phyloP scores from a whole-genome alignment of 2,113 vertebrate genomes.

The Oreotragus oreotragus region DNA sequence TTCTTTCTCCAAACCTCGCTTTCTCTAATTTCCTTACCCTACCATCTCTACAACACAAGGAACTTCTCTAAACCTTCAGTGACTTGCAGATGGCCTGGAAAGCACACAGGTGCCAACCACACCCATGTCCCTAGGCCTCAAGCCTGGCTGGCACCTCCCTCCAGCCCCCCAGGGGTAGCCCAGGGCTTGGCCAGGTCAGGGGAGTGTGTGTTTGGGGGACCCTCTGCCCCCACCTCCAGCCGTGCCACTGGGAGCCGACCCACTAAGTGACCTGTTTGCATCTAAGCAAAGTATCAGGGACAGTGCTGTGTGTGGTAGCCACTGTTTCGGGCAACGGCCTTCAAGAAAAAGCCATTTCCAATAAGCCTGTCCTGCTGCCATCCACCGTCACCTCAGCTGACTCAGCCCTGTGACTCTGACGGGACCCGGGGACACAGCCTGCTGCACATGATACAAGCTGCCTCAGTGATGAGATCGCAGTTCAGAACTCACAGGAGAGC shows the following conservation, averaged over 20 bases:
- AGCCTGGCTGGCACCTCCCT: neutral
- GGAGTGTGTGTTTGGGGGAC: neutral
- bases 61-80: neutral
- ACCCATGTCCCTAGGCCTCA: neutral
- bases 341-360: neutral
- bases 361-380: rapidly evolving
- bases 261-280: neutral
- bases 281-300: neutral
- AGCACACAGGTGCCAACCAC: neutral
- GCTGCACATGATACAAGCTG: neutral
- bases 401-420: neutral
- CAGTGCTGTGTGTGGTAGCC: rapidly evolving
- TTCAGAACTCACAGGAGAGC: neutral
- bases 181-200: neutral
- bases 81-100: neutral
- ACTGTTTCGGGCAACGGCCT: neutral
- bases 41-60: neutral
- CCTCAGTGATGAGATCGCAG: neutral
- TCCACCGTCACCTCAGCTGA: neutral
- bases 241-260: neutral
- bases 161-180: neutral
- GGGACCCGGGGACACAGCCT: neutral
- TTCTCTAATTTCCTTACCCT: neutral
- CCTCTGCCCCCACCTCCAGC: neutral
- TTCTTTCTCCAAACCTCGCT: neutral